Conservation (phyloP, 1,140 invertebrate species). For the Helicoverpa armigera region DNA sequence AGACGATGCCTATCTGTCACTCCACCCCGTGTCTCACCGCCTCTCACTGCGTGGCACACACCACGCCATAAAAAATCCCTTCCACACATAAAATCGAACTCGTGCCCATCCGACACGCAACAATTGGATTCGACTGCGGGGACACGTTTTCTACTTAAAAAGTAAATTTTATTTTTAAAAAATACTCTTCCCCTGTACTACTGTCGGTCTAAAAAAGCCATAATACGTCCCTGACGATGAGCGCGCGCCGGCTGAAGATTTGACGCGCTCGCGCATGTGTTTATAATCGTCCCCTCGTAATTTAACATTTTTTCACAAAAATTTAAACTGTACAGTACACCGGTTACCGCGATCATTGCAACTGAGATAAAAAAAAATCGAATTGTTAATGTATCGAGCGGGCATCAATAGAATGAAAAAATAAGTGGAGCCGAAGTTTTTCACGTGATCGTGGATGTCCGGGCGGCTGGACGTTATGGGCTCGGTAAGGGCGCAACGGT, state of each 20-base stretch:
- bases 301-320: conserved; percentile 80
- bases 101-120: conserved; percentile 86
- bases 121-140: conserved; percentile 82
- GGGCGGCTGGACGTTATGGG: conserved; percentile 83
- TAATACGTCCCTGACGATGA: conserved; percentile 74
- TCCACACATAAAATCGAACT: conserved; percentile 80
- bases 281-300: conserved; percentile 83
- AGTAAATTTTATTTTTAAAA: conserved; percentile 84
- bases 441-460: conserved; percentile 69
- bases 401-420: conserved; percentile 76
- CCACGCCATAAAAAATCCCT: conserved; percentile 83
- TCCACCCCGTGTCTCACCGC: conserved; percentile 37
- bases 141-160: conserved; percentile 82
- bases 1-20: conserved; percentile 54
- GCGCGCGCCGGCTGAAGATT: conserved; percentile 84
- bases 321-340: conserved; percentile 76
- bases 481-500: conserved; percentile 80
- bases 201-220: conserved; percentile 82
- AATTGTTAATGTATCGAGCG: conserved; percentile 74
- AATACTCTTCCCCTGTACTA: conserved; percentile 78
- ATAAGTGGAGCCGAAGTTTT: conserved; percentile 73
- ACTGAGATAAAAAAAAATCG: conserved; percentile 68
- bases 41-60: conserved; percentile 71
- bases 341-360: conserved; percentile 72
- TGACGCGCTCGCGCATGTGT: conserved; percentile 85